Conservation (phyloP, 2,113 vertebrate species). For the Eublepharis macularius region DNA sequence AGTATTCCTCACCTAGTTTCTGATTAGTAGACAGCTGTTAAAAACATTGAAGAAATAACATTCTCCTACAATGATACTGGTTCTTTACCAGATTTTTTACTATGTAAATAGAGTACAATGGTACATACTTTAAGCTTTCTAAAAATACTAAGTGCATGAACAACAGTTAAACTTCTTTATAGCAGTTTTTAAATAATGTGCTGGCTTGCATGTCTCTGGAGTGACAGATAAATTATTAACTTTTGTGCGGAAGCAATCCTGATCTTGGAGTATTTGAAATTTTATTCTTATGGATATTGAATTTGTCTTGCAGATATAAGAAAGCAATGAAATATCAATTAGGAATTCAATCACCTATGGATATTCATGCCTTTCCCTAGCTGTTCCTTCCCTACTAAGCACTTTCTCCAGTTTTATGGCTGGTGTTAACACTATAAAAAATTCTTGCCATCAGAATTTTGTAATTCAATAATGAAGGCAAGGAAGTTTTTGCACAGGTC, state of each 20-base stretch:
- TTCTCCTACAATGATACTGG: background rate
- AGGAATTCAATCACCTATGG: constrained; percentile 10
- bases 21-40: background rate
- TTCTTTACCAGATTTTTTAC: background rate
- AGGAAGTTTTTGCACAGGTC: constrained; percentile 29
- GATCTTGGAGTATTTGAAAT: constrained; percentile 8
- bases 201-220: background rate
- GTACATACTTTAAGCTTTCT: background rate
- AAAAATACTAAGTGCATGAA: too few relatives aligned
- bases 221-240: constrained; percentile 11
- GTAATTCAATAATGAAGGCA: constrained; percentile 32
- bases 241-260: background rate
- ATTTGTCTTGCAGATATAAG: constrained; percentile 20
- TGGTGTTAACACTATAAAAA: constrained; percentile 23
- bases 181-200: background rate
- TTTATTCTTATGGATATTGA: constrained; percentile 7
- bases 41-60: background rate
- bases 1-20: too few relatives aligned
- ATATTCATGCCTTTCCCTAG: background rate
- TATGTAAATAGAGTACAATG: background rate
- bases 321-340: background rate
- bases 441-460: constrained; percentile 7
- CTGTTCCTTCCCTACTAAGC: background rate
- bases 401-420: background rate
- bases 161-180: background rate